Evolutionary conservation across 2,888 invertebrate genomes (phyloP).

Genomic region (Labia minor): DNA sequence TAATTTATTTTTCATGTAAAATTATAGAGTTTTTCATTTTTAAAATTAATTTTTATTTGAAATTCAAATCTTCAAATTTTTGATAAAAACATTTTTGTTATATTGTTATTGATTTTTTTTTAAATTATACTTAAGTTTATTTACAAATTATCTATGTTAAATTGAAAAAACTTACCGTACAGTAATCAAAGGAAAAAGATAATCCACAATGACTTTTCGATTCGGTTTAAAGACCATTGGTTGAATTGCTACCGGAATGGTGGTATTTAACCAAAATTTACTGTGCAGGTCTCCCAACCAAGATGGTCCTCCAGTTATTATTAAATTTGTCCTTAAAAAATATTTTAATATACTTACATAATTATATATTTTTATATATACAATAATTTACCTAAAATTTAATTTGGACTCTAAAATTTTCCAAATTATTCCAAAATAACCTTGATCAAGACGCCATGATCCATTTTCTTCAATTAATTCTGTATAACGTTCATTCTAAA

Average conservation of each 20-base stretch:
- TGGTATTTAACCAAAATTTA: background rate
- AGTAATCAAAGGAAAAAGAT: background rate
- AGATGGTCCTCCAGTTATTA: background rate
- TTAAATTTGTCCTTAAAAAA: background rate
- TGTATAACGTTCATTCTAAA: background rate
- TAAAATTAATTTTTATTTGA: no score
- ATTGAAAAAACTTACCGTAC: background rate
- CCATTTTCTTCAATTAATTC: background rate
- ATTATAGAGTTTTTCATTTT: no score
- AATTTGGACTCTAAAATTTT: background rate
- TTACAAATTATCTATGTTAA: no score
- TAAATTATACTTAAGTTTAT: no score
- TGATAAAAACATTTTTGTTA: no score
- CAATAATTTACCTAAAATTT: background rate
- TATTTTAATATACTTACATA: no score
- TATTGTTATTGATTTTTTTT: no score
- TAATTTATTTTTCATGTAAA: no score
- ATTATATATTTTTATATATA: no score
- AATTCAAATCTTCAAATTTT: no score
- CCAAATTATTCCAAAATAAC: background rate
- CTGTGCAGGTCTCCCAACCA: background rate
- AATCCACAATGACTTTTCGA: background rate
- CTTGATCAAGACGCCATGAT: background rate
- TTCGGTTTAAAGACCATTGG: background rate
- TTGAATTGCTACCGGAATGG: background rate